Conservation (phyloP, 2,113 vertebrate genomes). For the Protobothrops flavoviridis region DNA sequence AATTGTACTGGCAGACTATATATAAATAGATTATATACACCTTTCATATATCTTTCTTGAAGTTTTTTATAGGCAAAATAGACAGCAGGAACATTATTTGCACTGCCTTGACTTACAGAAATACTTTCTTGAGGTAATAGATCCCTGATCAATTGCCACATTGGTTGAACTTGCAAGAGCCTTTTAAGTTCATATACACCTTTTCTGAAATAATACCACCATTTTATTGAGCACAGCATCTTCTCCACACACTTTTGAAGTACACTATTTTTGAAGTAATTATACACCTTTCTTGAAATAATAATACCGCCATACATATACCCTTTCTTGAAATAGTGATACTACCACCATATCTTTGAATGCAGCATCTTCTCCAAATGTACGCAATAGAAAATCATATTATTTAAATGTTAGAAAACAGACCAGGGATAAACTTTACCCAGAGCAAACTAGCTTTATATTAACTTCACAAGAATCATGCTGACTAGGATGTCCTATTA, state of each 20-base stretch:
- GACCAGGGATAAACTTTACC: background rate
- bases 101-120: too few species aligned
- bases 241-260: background rate
- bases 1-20: too few species aligned
- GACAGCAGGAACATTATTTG: too few species aligned
- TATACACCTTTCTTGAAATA: background rate
- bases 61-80: background rate
- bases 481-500: background rate
- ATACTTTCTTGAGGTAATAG: too few species aligned
- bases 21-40: too few species aligned
- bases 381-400: background rate
- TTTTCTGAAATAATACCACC: background rate
- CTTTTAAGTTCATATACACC: background rate
- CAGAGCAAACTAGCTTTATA: background rate
- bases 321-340: conserved; percentile 8
- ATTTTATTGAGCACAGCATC: background rate
- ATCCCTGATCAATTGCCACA: too few species aligned
- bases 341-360: conserved; percentile 32
- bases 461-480: background rate
- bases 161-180: too few species aligned
- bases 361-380: conserved; percentile 24
- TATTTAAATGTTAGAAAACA: background rate
- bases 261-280: background rate
- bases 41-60: background rate
- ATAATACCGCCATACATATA: background rate